Evolutionary conservation across 2,888 invertebrate genomes (phyloP).

Genomic region (Anaspis maculata): DNA sequence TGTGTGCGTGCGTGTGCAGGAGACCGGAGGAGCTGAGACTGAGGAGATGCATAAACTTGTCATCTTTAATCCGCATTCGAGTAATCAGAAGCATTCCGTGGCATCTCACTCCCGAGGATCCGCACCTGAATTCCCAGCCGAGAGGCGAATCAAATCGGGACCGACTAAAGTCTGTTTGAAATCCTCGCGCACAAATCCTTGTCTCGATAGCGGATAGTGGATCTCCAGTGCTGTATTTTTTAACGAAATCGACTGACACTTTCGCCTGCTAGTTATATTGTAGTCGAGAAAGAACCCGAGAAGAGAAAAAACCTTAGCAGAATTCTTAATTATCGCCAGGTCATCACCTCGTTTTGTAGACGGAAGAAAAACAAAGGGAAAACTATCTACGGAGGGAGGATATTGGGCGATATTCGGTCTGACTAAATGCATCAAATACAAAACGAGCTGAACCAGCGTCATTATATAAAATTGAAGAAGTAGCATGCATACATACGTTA

Average conservation of each 20-base stretch:
- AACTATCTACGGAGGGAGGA: too few relatives aligned
- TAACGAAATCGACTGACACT: constrained; percentile 12
- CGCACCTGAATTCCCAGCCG: constrained; percentile 22
- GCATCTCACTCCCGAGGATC: constrained; percentile 24
- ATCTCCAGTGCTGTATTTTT: constrained; percentile 12
- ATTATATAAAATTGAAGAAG: too few relatives aligned
- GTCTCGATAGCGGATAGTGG: constrained; percentile 12
- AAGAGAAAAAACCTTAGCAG: constrained; percentile 2
- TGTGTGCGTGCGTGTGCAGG: too few relatives aligned
- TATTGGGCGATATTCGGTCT: too few relatives aligned
- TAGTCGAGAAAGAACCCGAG: not conserved
- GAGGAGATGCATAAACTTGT: constrained; percentile 22
- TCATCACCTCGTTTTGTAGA: too few relatives aligned
- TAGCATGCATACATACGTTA: too few relatives aligned
- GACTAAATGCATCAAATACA: too few relatives aligned
- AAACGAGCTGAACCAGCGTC: too few relatives aligned
- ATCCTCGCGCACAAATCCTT: constrained; percentile 18
- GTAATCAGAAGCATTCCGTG: constrained; percentile 26
- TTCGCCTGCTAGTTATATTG: constrained; percentile 1
- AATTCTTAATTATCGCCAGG: constrained; percentile 3
- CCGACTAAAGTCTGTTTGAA: constrained; percentile 21
- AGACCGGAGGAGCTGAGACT: too few relatives aligned
- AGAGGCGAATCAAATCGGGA: constrained; percentile 19
- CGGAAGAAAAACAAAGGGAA: too few relatives aligned
- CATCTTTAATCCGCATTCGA: constrained; percentile 26